phyloP scores from a whole-genome alignment of 2,113 vertebrate species.

The Lophochroa leadbeateri region DNA sequence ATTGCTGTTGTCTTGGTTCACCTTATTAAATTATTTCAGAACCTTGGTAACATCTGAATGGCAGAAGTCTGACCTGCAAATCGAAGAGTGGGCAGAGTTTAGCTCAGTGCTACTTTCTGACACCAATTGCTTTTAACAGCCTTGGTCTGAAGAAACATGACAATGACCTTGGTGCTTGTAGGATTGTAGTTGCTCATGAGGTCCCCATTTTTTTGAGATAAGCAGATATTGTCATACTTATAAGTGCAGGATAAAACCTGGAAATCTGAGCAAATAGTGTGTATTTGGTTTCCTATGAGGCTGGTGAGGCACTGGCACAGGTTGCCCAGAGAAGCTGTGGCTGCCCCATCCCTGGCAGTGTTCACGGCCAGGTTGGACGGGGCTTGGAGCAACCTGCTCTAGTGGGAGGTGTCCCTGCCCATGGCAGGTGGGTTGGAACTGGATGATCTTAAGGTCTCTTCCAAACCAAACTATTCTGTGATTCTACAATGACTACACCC shows the following conservation, averaged over 20 bases:
- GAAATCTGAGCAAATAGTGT: neutral
- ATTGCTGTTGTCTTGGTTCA: neutral
- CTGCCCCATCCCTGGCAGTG: neutral
- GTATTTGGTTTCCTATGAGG: neutral
- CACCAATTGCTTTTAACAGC: neutral
- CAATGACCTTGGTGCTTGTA: neutral
- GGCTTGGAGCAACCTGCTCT: neutral
- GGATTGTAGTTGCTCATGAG: neutral
- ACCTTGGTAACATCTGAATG: neutral
- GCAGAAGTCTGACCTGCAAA: slow-evolving; percentile 13
- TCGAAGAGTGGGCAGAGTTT: neutral
- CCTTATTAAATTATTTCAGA: slow-evolving; percentile 14
- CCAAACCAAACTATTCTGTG: neutral
- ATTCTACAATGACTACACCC: neutral
- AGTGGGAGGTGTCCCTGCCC: neutral
- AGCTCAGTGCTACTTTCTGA: neutral
- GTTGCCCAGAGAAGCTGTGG: neutral
- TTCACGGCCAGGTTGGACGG: neutral
- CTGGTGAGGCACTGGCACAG: neutral
- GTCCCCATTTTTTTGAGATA: neutral
- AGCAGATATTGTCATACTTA: neutral
- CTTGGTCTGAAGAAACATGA: neutral
- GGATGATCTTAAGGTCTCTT: neutral
- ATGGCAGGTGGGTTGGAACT: neutral
- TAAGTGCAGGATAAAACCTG: neutral